Evolutionary conservation across 2,888 invertebrate species (phyloP), one percentile per base, ranked within the genome.

Genomic region (Papilio protenor): DNA sequence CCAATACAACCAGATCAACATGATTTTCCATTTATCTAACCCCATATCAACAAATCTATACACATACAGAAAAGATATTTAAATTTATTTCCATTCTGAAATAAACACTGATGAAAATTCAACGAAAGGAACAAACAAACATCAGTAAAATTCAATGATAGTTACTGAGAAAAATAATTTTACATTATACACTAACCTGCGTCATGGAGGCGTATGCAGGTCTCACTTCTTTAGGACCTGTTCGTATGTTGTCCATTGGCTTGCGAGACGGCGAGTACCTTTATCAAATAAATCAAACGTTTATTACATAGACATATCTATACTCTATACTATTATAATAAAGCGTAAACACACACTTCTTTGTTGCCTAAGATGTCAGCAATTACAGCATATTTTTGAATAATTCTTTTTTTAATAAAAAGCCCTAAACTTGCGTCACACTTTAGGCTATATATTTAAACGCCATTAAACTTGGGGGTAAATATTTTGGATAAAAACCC

Each of bases 181-280:
- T 57, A 57, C 2, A 27, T 16, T 27, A 14, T 14, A 59, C 21
- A 88, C 90, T 87, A 83, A 93, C 92, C 85, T 89, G 88, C 0
- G 80, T 4, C 0, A 81, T 76, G 0, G 90, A 85, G 72, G 91
- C 91, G 81, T 92, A 93, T 0, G 92, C 90, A 0, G 92, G 90
- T 33, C 91, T 84, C 2, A 90, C 84, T 57, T 85, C 83, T 79
- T 92, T 93, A 40, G 80, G 40, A 73, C 83, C 52, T 76, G 81
- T 33, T 72, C 81, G 23, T 77, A 84, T 85, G 73, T 87, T 87
- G 21, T 86, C 86, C 5, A 83, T 79, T 3, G 82, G 77, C 74
- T 88, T 88, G 18, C 82, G 86, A 0, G 82, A 66, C 14, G 91
- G 91, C 0, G 91, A 89, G 79, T 85, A 92, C 79, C 92, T 92